Base-by-base conservation (phyloP, 2,797 vertebrate species). In the Tiaroga cobitis region DNA sequence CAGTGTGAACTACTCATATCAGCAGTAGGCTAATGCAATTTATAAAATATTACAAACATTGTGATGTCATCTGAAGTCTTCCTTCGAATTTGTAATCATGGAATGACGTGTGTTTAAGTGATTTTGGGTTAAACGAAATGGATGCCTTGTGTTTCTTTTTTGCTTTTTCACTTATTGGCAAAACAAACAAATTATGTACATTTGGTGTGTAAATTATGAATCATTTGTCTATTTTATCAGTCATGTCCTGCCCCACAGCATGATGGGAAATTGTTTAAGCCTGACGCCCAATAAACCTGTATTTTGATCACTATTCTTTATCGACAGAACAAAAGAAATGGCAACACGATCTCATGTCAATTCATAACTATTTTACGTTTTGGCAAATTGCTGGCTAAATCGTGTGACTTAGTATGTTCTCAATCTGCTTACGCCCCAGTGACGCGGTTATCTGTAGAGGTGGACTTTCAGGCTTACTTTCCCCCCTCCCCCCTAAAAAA, bases 401-500 rank as follows among this genome's bases (percentile, higher is more conserved):
- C 13, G 3, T 8, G 46, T 49, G 8, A 49, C 43, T 73, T 19
- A 2, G n/a, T 46, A 18, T 26, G 18, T 26, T 72, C 21, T n/a
- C 10, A 3, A 68, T 24, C 37, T 70, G 67, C 67, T 39, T 13
- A 39, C 2, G 4, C 19, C 18, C 9, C 19, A 37, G 65, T 37
- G 19, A 68, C 2, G 8, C 15, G 0, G 9, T 37, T 1, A 68
- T 68, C 32, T 37, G 34, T 68, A 68, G 65, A 34, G 9, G 32
- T 68, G 26, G 15, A 63, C 26, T 3, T 63, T 63, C 13, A n/a
- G 9, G 24, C 2, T 63, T 29, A 63, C 11, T 6, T 61, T 61
- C 11, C 1, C 0, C 2, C 2, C 8, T 2, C 0, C 2, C 2
- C 8, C 8, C 3, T 3, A 56, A 56, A 5, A 56, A 24, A 24